phyloP scores from a whole-genome alignment of 2,888 invertebrate species.

The Phragmatobia fuliginosa region DNA sequence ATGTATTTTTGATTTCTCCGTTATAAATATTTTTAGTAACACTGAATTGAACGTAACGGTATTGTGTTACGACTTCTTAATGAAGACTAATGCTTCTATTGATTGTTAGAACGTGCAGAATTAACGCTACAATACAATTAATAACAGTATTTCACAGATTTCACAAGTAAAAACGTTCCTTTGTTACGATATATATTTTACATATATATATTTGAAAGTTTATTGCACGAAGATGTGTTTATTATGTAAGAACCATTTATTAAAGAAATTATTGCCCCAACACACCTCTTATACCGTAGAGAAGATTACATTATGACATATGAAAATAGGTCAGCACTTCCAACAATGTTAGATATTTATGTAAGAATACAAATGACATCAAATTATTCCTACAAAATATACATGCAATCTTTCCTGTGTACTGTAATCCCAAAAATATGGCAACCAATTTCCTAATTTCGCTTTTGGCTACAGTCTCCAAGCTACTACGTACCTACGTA shows the following conservation, averaged over 20 bases:
- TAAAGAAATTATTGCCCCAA: conserved; percentile 16
- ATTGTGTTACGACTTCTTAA: conserved; percentile 43
- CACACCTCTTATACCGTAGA: conserved; percentile 25
- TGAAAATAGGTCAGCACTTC: conserved; percentile 29
- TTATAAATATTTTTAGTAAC: conserved; percentile 43
- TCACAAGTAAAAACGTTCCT: conserved; percentile 23
- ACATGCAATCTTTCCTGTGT: conserved; percentile 12
- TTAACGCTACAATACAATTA: conserved; percentile 29
- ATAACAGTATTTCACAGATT: conserved; percentile 29
- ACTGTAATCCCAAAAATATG: conserved; percentile 32
- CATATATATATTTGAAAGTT: conserved; percentile 11
- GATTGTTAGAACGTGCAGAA: conserved; percentile 24
- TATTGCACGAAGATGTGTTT: conserved; percentile 14
- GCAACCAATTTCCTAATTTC: conserved; percentile 48
- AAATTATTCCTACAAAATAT: conserved; percentile 29
- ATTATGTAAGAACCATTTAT: conserved; percentile 15
- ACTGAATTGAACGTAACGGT: conserved; percentile 43
- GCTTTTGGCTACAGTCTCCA: conserved; percentile 50
- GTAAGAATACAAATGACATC: conserved; percentile 41
- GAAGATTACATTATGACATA: conserved; percentile 33
- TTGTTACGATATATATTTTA: conserved; percentile 19
- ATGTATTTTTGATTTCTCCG: conserved; percentile 55
- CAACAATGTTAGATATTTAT: conserved; percentile 28
- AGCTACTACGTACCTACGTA: conserved; percentile 28
- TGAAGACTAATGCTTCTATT: conserved; percentile 34